Base-by-base conservation (phyloP, 2,113 vertebrate genomes). In the Ptilorrhoa leucosticta region DNA sequence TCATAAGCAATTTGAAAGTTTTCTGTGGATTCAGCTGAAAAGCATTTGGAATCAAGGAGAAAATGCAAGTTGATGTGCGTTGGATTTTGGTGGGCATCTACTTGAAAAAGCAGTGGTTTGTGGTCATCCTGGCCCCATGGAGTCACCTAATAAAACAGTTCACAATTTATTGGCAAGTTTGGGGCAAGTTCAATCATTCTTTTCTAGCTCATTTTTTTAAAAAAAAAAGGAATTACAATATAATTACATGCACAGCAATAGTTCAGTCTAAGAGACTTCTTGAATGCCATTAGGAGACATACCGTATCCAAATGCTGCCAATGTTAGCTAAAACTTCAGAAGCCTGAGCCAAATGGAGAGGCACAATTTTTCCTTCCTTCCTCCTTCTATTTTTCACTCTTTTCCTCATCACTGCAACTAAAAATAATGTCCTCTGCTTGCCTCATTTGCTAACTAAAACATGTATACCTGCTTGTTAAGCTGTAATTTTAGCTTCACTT, bases 401-500 rank as follows among this genome's bases (percentile, higher is more conserved):
- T 96, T 93, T 88, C 86, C 76, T 87, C 89, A 72, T 65, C 71
- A 63, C 68, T 88, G 50, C 64, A 84, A 80, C 90, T 92, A 95
- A 94, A 95, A 97, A 86, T 95, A 95, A 83, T 69, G 57, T 91
- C 60, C 77, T 72, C 57, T 72, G 64, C 91, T 84, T 80, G 70
- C 91, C 80, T 95, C 76, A 83, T 93, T 95, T 94, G 79, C 84
- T 94, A 93, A 92, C 72, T 95, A 85, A 88, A 94, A 65, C 47
- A 91, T 84, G 40, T 93, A 91, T 94, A 91, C 93, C 94, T 96
- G 77, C 73, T 89, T 57, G 48, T 96, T 95, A 91, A 86, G 57
- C 93, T 93, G 65, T 89, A 93, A 96, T 93, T 96, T 96, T 93
- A 90, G 89, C 83, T 96, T 97, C 93, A 77, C 30, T 90, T 82